These are phyloP conservation scores for Neoseiulus cucumeris DNA, from an alignment of 1,140 invertebrate genomes.

Conservation along the genomic window DNA sequence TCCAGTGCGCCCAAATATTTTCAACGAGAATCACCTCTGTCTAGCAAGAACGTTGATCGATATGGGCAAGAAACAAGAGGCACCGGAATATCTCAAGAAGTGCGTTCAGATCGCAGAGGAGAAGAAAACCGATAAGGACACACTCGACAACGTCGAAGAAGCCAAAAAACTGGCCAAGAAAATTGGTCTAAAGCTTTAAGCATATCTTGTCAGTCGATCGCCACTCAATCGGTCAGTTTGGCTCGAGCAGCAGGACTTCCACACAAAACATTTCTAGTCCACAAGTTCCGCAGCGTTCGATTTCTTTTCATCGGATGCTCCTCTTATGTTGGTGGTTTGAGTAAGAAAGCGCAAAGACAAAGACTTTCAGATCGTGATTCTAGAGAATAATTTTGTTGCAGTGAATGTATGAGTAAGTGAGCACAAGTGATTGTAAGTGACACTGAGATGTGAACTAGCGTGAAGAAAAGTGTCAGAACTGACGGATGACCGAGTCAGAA, in stretches of 20 bases:
- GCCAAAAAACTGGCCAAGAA: not conserved
- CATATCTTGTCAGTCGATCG: not conserved
- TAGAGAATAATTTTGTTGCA: too few relatives aligned
- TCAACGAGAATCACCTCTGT: slow-evolving; percentile 4
- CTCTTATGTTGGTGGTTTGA: too few relatives aligned
- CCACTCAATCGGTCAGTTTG: not conserved
- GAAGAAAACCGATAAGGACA: not conserved
- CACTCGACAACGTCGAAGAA: not conserved
- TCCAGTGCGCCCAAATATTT: not conserved
- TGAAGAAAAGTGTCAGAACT: too few relatives aligned
- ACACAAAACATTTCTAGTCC: too few relatives aligned
- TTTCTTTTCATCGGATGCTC: too few relatives aligned
- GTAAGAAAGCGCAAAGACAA: too few relatives aligned
- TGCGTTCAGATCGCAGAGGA: not conserved
- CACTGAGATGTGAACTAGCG: too few relatives aligned
- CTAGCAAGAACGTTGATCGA: not conserved
- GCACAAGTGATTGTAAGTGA: too few relatives aligned
- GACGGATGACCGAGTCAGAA: too few relatives aligned
- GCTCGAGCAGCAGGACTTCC: not conserved
- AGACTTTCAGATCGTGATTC: too few relatives aligned
- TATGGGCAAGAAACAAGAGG: slow-evolving; percentile 6
- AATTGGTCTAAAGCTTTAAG: not conserved
- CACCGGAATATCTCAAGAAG: not conserved
- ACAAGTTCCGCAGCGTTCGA: too few relatives aligned
- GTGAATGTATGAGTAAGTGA: too few relatives aligned